Evolutionary conservation across 2,888 invertebrate genomes (phyloP), one percentile per base, ranked within the genome.

Genomic region (Chaetoderma sp.): DNA sequence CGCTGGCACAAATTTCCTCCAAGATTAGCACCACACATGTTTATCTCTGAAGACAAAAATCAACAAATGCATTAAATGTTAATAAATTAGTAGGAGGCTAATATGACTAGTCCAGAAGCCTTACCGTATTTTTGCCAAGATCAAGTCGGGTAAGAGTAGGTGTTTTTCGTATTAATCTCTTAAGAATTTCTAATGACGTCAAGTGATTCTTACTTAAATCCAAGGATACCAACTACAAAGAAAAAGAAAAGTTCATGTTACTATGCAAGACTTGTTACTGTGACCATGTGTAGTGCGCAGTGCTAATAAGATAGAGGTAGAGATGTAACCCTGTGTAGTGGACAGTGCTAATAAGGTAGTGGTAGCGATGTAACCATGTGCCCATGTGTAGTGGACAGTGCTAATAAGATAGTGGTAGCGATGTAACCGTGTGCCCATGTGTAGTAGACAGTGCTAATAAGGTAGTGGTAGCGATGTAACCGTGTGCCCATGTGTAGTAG

Each of bases 171-270:
- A 90, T 85, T 13, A 93, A 80, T n/a, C 89, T 87, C 76, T 90
- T 90, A 70, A 95, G 87, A 71, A 91, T 91, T 59, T 93, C 92
- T 60, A 93, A 85, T 5, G 89, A 89, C 70, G 90, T 88, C 0
- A 96, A 88, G 80, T 91, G 91, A 86, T 96, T 96, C 57, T 92
- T 91, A 81, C 92, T 92, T 32, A 96, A 88, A 88, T 94, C 93
- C 5, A 96, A 85, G 0, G 93, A 93, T 80, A 91, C 91, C 63
- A 82, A 45, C 83, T 83, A 75, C 10, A 70, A 72, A 57, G 39
- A 28, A 59, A 27, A 45, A 27, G 13, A 58, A 60, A 21, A 18
- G 16, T 21, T 23, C 21, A 49, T 42, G 8, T 45, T 5, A 47
- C 13, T 16, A 39, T 18, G 10, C n/a, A 27, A 28, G 27, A 54